Base-by-base conservation (phyloP, 2,797 vertebrate genomes). In the Echeneis naucrates region DNA sequence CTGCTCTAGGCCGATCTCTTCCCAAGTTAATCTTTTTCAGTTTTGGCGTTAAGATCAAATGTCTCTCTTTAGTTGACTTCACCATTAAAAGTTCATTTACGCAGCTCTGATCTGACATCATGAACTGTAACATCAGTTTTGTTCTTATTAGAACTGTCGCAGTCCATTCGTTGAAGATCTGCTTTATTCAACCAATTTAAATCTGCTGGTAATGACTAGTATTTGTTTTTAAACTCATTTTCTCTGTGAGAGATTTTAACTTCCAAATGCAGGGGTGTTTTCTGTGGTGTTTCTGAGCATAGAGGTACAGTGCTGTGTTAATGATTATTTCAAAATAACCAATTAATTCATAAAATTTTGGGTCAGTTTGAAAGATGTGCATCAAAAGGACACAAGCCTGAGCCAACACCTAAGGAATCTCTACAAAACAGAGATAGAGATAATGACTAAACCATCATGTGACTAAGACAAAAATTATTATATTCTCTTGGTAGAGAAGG, bases 1-100 rank as follows among this genome's bases (percentile, higher is more conserved):
- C 88, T 91, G 87, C 47, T 84, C 59, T 23, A 24, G 57, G 24
- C 65, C 19, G 52, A 44, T 55, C 54, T 16, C 5, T 77, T 89
- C 83, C 74, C 85, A 87, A 11, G 54, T 47, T 4, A 57, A 54
- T 74, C 62, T 73, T 35, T 70, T 64, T 16, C 11, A 19, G 3
- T 74, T 57, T 66, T 53, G 24, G 23, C 24, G 21, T 65, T 5
- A 27, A 37, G 68, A 64, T 4, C 0, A 0, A 23, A 7, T 4
- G 14, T 76, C 73, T 77, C 27, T 75, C 57, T 74, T 2, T 72
- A 73, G 58, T 59, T 65, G 21, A 52, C 48, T n/a, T 42, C 1
- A 71, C 55, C 57, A 77, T 14, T 30, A 80, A 56, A 70, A 52
- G 78, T 81, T 54, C 50, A 72, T 70, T 78, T 68, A 75, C 63